These are phyloP conservation scores for Pocillopora meandrina DNA, from an alignment of 92 coral and sea anemone species.

Conservation along the genomic window DNA sequence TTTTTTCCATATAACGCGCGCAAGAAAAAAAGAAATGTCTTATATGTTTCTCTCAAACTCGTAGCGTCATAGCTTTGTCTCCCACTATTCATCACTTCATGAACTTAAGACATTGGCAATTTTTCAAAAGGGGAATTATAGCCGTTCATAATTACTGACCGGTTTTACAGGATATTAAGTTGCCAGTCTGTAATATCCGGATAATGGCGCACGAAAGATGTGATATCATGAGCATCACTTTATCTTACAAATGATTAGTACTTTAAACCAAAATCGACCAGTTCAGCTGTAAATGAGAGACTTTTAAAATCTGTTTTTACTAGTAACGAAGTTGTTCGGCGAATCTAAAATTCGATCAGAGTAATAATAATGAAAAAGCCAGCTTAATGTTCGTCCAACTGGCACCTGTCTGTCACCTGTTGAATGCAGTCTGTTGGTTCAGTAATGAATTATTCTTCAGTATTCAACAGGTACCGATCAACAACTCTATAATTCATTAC, in stretches of 20 bases:
- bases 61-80: not conserved
- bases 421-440: constrained; percentile 27
- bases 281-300: too few species aligned
- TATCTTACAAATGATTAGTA: not conserved
- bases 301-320: too few species aligned
- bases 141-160: not conserved
- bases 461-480: constrained; percentile 44
- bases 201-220: not conserved
- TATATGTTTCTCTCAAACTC: not conserved
- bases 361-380: too few species aligned
- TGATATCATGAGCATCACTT: not conserved
- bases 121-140: not conserved
- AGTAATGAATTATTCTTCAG: constrained; percentile 28
- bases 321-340: too few species aligned
- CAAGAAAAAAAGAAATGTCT: too few species aligned
- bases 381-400: not conserved
- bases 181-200: not conserved
- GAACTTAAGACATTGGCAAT: not conserved
- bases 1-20: too few species aligned
- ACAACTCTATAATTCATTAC: constrained; percentile 27
- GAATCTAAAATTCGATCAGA: too few species aligned
- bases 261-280: too few species aligned
- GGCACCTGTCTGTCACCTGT: constrained; percentile 41
- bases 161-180: constrained; percentile 3
- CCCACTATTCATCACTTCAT: not conserved